Conservation (phyloP, 2,888 invertebrate genomes). For the Chalcis sispes region DNA sequence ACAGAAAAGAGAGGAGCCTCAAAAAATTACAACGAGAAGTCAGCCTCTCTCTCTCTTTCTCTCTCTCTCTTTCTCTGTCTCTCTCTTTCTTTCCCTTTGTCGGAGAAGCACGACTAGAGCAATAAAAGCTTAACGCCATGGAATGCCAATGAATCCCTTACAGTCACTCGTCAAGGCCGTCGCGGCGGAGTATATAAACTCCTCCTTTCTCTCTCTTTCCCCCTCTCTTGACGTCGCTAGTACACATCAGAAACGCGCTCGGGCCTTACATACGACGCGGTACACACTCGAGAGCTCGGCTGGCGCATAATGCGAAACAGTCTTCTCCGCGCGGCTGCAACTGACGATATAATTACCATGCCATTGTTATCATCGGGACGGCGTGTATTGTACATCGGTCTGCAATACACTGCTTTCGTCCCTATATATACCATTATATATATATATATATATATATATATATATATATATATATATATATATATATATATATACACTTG, state of each 20-base stretch:
- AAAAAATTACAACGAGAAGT: too few species aligned
- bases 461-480: too few species aligned
- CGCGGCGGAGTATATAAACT: neutral
- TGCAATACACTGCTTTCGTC: too few species aligned
- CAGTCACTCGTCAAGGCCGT: constrained; percentile 7
- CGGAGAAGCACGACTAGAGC: constrained; percentile 11
- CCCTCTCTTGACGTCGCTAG: neutral
- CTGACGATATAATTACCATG: constrained; percentile 46
- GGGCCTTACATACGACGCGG: too few species aligned
- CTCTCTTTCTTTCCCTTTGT: constrained; percentile 13
- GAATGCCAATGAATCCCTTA: constrained; percentile 28
- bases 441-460: neutral
- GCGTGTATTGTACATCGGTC: neutral
- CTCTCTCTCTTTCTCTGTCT: neutral
- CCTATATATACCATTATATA: too few species aligned
- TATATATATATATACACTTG: neutral
- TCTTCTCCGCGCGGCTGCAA: too few species aligned
- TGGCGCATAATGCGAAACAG: constrained; percentile 32
- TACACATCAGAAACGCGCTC: neutral
- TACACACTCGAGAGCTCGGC: too few species aligned
- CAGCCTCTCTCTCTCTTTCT: neutral
- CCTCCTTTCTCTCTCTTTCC: neutral
- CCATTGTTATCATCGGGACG: constrained; percentile 42
- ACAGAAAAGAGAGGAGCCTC: too few species aligned
- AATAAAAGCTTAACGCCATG: constrained; percentile 46